phyloP scores from a whole-genome alignment of 2,113 vertebrate genomes.

The Notothenia coriiceps region DNA sequence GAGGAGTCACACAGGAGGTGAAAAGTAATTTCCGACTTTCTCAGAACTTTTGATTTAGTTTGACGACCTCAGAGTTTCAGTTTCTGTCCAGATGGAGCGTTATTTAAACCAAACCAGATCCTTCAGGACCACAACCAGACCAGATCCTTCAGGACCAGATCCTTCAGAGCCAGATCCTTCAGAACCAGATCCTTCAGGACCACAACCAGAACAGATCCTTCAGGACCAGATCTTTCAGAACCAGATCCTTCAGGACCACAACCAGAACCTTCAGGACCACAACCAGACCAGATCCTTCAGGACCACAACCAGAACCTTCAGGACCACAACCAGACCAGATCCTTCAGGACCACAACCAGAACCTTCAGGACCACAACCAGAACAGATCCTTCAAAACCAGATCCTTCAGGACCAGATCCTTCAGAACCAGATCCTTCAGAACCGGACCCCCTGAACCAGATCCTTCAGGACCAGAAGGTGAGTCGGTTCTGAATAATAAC shows the following conservation, averaged over 20 bases:
- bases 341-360: no score
- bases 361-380: no score
- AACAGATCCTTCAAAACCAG: no score
- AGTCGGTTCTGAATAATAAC: no score
- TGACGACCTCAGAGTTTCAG: constrained; percentile 45
- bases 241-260: not conserved
- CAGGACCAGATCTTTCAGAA: not conserved
- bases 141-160: constrained; percentile 12
- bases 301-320: no score
- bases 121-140: constrained; percentile 15
- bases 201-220: not conserved
- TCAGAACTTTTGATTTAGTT: constrained; percentile 11
- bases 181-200: not conserved
- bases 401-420: no score
- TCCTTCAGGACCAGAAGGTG: no score
- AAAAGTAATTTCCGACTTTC: constrained; percentile 42
- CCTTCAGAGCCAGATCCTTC: not conserved
- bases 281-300: not conserved
- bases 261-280: not conserved
- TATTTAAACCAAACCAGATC: constrained; percentile 54
- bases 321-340: no score
- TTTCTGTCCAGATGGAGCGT: constrained; percentile 36
- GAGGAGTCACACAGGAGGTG: no score
- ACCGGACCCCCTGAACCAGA: no score
- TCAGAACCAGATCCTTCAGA: no score